Base-by-base conservation (phyloP, 2,113 vertebrate species). In the Orcinus orca region DNA sequence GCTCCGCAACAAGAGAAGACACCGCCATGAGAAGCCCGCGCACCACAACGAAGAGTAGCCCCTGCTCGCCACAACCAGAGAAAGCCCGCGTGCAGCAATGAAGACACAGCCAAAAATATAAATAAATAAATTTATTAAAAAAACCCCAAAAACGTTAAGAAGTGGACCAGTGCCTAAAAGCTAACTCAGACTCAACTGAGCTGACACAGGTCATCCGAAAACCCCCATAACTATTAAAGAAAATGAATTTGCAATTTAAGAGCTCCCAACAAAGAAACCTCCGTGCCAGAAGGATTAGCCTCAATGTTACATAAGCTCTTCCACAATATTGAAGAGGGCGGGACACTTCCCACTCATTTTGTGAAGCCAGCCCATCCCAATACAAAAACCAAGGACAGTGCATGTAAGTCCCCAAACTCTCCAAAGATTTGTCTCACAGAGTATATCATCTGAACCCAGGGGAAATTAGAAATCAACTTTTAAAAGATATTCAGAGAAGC, bases 71-170 rank as follows among this genome's bases (percentile, higher is more conserved):
- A 4, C 50, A 50, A 50, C 50, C 5, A 50, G 50, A 53, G 50
- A 53, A 53, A 53, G 50, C 15, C 50, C 5, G 50, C 1, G 0
- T 0, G 1, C 50, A 17, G 50, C 50, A 53, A 53, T 0, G 50
- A 17, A 53, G 50, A 53, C 15, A 2, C 15, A 53, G 15, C 53
- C 53, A 53, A 53, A 53, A 53, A 53, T 53, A 53, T 17, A 53
- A 53, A 53, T 53, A 53, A 53, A 18, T 53, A 17, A 6, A 53
- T 53, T 18, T 53, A 53, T 53, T 6, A 0, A 17, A 53, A 53
- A 6, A 53, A 53, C 18, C 0, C 1, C 3, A 4, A 53, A 17
- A 53, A 53, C 15, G 5, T 5, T 18, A 53, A 53, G 53, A 53
- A 53, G 53, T 53, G 53, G 53, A 62, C n/a, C 9, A 29, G 2